A percentile compares a stretch with the other conserved stretches of the same genome.
phyloP scores from a whole-genome alignment of 2,797 vertebrate species.

The Enteromius radiatus region DNA sequence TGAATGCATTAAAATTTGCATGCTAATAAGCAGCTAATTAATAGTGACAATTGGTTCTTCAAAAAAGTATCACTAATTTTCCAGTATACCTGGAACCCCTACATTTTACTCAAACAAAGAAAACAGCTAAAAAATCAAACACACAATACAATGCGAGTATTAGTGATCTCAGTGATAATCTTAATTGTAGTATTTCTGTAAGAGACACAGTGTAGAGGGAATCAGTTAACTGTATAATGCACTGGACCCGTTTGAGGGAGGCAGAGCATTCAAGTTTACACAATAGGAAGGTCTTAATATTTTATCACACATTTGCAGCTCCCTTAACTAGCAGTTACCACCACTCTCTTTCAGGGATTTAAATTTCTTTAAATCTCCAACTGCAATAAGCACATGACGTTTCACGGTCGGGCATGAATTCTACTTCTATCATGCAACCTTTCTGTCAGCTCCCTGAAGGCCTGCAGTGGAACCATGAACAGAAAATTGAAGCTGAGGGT shows the following conservation, averaged over 20 bases:
- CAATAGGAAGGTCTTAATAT: constrained; percentile 50
- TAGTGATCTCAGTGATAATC: constrained; percentile 1
- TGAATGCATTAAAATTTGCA: background rate
- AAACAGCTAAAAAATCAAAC: background rate
- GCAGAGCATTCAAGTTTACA: constrained; percentile 32
- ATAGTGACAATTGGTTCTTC: background rate
- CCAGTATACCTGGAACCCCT: background rate
- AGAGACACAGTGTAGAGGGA: background rate
- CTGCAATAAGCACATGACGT: constrained; percentile 7
- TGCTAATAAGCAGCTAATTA: background rate
- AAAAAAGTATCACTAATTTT: background rate
- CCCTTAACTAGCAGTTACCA: constrained; percentile 28
- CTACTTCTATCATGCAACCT: constrained; percentile 6
- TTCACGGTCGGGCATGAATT: background rate
- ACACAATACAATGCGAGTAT: background rate
- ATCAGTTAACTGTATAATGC: constrained; percentile 30
- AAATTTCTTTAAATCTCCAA: constrained; percentile 38
- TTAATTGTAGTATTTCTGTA: constrained; percentile 2
- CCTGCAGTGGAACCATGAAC: background rate
- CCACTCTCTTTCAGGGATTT: constrained; percentile 32
- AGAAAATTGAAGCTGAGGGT: background rate
- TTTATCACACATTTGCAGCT: constrained; percentile 58
- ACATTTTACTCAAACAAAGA: background rate
- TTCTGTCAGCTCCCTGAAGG: background rate
- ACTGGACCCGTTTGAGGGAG: background rate